Evolutionary conservation across 2,113 vertebrate species (phyloP), one percentile per base, ranked within the genome.

Genomic region (Sturnira hondurensis): DNA sequence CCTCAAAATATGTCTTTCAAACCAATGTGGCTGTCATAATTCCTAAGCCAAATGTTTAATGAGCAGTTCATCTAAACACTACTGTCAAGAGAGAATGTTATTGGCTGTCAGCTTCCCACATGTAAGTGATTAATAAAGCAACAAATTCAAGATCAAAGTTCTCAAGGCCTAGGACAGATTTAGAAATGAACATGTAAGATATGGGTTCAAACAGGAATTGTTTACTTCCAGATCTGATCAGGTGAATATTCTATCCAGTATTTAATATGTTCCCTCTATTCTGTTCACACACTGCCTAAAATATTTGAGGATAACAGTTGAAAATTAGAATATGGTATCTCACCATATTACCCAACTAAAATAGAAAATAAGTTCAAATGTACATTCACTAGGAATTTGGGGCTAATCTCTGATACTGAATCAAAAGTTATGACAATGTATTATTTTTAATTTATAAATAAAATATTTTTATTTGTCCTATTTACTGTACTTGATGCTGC

Each of bases 71-170:
- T 95, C 70, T 94, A 96, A 97, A 95, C 78, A 97, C 16, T 38
- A 92, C 86, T 91, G 86, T 97, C 88, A 96, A 94, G 73, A 93
- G 74, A 85, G 83, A 96, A 95, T 96, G 77, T 86, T 92, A 91
- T 76, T 94, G 81, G 54, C 26, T 95, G 78, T 94, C 93, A 96
- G 68, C 31, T 95, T 94, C 50, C 63, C 91, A 97, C 56, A 95
- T 93, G 93, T 61, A 97, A 96, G 96, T 97, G 95, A 95, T 98
- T 97, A 98, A 95, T 98, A 97, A 98, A 95, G 96, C 87, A 71
- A 97, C 33, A 92, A 96, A 74, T 78, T 94, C 47, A 97, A 98
- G 96, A 97, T 89, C 91, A 96, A 94, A 94, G 54, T 50, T 93
- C 33, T 70, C 52, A 90, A 78, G 36, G 28, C 73, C 81, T 61